Conservation (phyloP, 2,797 vertebrate species). For the Crypturellus tataupa region DNA sequence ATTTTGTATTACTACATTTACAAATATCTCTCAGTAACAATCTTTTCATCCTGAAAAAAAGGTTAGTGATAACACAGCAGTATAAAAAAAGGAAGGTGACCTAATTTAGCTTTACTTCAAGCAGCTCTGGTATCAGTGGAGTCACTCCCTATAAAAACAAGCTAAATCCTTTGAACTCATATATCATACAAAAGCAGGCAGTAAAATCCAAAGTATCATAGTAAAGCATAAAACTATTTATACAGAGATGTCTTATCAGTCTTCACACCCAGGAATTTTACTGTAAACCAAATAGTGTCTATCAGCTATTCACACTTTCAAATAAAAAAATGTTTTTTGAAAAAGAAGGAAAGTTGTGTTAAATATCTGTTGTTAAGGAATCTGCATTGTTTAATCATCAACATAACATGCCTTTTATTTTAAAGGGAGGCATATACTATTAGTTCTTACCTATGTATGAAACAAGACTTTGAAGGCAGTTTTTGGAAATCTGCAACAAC, state of each 20-base stretch:
- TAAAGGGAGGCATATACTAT: background rate
- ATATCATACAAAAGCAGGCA: background rate
- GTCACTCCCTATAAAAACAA: accelerated
- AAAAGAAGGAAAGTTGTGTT: background rate
- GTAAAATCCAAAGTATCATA: background rate
- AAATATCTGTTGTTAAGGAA: background rate
- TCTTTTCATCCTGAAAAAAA: background rate
- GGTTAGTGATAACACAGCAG: background rate
- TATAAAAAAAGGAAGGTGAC: accelerated
- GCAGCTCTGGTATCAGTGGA: background rate
- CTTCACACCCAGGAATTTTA: background rate
- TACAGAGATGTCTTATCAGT: background rate
- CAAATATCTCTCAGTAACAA: background rate
- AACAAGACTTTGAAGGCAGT: background rate
- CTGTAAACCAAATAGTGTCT: background rate
- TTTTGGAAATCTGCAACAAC: background rate
- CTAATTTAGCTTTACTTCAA: background rate
- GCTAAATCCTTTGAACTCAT: background rate
- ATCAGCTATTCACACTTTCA: background rate
- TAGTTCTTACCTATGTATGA: conserved; percentile 10
- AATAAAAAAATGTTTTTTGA: background rate
- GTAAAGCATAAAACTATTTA: background rate
- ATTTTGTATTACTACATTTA: background rate
- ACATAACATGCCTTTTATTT: background rate
- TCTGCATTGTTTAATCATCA: background rate